phyloP scores from a whole-genome alignment of 1,140 invertebrate genomes.

The Calephelis nemesis region DNA sequence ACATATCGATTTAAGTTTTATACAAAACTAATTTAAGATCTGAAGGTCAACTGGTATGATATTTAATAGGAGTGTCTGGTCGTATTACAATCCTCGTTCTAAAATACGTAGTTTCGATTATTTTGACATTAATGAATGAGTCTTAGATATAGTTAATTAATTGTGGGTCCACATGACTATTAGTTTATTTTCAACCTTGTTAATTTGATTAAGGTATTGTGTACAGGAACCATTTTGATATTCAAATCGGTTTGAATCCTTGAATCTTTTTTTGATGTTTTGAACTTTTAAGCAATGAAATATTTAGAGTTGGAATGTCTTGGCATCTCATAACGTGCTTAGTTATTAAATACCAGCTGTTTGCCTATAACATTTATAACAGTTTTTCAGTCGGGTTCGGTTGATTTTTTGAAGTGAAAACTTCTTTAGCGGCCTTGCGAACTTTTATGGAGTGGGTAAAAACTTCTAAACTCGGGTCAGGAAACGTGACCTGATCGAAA shows the following conservation, averaged over 20 bases:
- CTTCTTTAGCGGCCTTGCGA: no score
- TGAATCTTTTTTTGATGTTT: not conserved
- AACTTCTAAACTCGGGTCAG: no score
- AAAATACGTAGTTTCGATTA: conserved; percentile 6
- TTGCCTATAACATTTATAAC: no score
- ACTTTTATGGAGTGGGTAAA: no score
- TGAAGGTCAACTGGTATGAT: conserved; percentile 2
- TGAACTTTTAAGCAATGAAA: not conserved
- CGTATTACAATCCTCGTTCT: not conserved
- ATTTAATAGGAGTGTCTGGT: conserved; percentile 5
- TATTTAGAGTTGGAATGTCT: no score
- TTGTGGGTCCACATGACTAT: not conserved
- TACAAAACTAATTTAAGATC: not conserved
- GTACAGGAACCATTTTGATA: conserved; percentile 27
- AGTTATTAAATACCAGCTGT: no score
- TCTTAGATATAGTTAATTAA: conserved; percentile 6
- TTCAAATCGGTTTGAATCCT: conserved; percentile 10
- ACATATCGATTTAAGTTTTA: not conserved
- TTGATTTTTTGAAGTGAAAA: no score
- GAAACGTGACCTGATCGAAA: no score
- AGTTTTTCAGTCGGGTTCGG: no score
- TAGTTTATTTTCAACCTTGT: conserved; percentile 8
- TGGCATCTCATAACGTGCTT: no score
- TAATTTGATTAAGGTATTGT: conserved; percentile 19
- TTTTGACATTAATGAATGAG: conserved; percentile 11